These are phyloP conservation scores for Passer domesticus DNA, from an alignment of 2,113 vertebrate species.

Conservation along the genomic window DNA sequence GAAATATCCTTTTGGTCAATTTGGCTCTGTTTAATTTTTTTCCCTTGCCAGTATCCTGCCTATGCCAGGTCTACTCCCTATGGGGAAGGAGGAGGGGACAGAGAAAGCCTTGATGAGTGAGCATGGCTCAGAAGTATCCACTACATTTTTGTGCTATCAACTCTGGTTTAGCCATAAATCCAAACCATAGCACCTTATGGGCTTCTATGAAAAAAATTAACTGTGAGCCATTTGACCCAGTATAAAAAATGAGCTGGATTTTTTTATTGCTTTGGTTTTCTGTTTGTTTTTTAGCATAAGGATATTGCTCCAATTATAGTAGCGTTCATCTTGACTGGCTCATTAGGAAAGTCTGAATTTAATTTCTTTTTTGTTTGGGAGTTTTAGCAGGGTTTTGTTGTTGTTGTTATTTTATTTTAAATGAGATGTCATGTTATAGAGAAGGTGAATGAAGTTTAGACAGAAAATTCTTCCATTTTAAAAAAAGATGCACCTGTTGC, in stretches of 20 bases:
- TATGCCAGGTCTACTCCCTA: not conserved
- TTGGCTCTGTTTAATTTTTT: not conserved
- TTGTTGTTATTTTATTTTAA: not conserved
- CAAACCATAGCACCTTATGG: not conserved
- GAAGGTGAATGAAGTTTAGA: not conserved
- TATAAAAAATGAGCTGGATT: not conserved
- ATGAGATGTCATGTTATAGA: not conserved
- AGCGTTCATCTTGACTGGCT: not conserved
- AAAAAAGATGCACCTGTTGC: no score
- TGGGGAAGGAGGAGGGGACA: fast-evolving
- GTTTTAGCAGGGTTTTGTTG: not conserved
- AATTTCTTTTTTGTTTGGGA: not conserved
- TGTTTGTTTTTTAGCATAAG: not conserved
- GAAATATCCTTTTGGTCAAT: not conserved
- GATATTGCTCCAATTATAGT: not conserved
- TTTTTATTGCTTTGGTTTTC: not conserved
- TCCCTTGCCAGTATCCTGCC: not conserved
- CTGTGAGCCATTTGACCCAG: fast-evolving
- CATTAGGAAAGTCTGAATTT: not conserved
- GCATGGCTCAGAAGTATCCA: not conserved
- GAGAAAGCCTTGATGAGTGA: not conserved
- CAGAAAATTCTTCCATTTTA: not conserved
- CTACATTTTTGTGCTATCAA: not conserved
- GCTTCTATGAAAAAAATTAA: not conserved
- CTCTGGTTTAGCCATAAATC: not conserved